Evolutionary conservation across 2,888 invertebrate species (phyloP).

Genomic region (Pyralis farinalis): DNA sequence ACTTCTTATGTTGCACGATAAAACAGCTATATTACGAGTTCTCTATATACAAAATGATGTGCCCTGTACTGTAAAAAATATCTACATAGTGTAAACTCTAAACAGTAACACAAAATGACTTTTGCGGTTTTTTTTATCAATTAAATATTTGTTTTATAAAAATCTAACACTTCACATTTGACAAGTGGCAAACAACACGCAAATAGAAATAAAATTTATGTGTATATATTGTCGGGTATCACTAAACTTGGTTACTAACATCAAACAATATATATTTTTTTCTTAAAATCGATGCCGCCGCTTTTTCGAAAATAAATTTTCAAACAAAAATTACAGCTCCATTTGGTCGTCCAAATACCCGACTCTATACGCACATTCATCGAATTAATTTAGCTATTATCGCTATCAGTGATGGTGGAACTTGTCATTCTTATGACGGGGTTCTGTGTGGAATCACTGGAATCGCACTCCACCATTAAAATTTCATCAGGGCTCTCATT

Average conservation of each 20-base stretch:
- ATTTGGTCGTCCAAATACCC: neutral
- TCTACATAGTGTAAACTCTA: constrained; percentile 19
- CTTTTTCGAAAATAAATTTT: neutral
- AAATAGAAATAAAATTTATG: neutral
- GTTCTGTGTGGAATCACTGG: constrained; percentile 69
- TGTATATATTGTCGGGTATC: neutral
- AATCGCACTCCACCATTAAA: constrained; percentile 72
- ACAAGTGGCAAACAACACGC: constrained; percentile 15
- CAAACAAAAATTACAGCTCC: no score
- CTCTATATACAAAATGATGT: no score
- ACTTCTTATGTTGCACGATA: no score
- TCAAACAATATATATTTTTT: no score
- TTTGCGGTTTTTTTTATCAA: constrained; percentile 34
- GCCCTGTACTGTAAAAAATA: constrained; percentile 3
- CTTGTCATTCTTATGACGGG: constrained; percentile 74
- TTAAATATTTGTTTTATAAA: constrained; percentile 24
- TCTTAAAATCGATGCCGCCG: no score
- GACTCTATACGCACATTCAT: neutral
- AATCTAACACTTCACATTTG: constrained; percentile 34
- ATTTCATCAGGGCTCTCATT: constrained; percentile 73
- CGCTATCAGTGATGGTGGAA: constrained; percentile 67
- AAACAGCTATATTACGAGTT: no score
- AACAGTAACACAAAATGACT: constrained; percentile 26
- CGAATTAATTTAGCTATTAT: constrained; percentile 55
- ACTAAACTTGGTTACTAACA: no score